A percentile compares a stretch with the other conserved stretches of the same genome.
Evolutionary conservation across 2,888 invertebrate genomes (phyloP).

Genomic region (Desoria tigrina): DNA sequence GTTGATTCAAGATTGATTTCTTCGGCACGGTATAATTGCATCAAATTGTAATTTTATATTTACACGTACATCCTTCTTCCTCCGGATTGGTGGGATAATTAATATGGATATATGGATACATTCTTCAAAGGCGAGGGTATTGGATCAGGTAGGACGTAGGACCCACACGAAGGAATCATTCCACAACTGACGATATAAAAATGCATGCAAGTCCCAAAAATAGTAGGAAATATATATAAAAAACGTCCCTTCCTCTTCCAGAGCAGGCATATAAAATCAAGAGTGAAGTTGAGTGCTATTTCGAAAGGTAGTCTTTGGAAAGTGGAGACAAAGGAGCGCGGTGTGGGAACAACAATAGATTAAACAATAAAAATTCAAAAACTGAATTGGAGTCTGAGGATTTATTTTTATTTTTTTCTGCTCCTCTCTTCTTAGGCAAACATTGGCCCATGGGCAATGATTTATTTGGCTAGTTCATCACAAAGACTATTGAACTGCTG

Average conservation of each 20-base stretch:
- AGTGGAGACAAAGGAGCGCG: conserved; percentile 13
- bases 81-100: too few relatives aligned
- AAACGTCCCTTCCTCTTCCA: too few relatives aligned
- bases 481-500: conserved; percentile 17
- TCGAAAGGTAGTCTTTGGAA: too few relatives aligned
- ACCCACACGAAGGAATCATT: not conserved
- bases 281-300: too few relatives aligned
- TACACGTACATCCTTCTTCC: too few relatives aligned
- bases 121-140: too few relatives aligned
- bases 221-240: not conserved
- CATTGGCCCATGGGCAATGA: conserved; percentile 15
- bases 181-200: not conserved
- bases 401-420: not conserved
- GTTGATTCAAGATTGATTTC: too few relatives aligned
- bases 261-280: not conserved
- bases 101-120: too few relatives aligned
- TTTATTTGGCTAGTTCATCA: conserved; percentile 20
- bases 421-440: conserved; percentile 6
- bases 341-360: conserved; percentile 8
- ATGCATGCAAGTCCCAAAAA: not conserved
- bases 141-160: not conserved
- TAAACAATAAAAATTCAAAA: conserved; percentile 15
- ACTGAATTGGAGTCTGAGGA: conserved; percentile 16
- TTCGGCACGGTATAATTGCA: too few relatives aligned
- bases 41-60: too few relatives aligned